Evolutionary conservation across 2,888 invertebrate species (phyloP).

Genomic region (Pheosia tremula): DNA sequence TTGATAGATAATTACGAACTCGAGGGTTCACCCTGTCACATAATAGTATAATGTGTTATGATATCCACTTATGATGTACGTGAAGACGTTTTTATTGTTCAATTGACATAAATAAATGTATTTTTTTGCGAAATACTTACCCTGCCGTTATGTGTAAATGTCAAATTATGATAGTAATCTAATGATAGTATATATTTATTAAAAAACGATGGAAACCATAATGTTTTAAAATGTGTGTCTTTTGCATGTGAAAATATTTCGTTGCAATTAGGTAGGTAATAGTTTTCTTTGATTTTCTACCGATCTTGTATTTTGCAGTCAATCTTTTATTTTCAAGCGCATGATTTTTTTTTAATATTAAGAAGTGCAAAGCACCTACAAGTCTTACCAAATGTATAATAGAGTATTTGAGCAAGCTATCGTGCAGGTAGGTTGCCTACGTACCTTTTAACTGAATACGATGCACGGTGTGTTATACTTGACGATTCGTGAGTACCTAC

Average conservation of each 20-base stretch:
- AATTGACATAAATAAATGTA: not conserved
- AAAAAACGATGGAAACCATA: too few species aligned
- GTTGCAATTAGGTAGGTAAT: too few species aligned
- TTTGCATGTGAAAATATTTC: too few species aligned
- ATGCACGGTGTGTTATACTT: not conserved
- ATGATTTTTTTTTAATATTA: not conserved
- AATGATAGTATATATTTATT: too few species aligned
- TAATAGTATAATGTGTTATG: not conserved
- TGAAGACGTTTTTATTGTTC: conserved; percentile 2
- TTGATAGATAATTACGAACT: conserved; percentile 23
- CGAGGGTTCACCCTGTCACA: conserved; percentile 4
- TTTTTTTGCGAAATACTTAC: too few species aligned
- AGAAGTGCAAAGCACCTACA: conserved; percentile 1
- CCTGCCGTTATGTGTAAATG: too few species aligned
- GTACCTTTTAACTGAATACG: not conserved
- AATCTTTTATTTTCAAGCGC: conserved; percentile 2
- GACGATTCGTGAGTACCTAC: conserved; percentile 7
- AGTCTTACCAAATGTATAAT: conserved; percentile 40
- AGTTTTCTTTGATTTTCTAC: not conserved
- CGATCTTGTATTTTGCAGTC: not conserved
- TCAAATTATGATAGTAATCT: too few species aligned
- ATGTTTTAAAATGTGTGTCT: too few species aligned
- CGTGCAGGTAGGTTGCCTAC: conserved; percentile 35
- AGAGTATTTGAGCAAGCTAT: conserved; percentile 38
- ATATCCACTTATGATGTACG: conserved; percentile 2